Evolutionary conservation across 2,888 invertebrate genomes (phyloP), one percentile per base, ranked within the genome.

Genomic region (Alentia gelatinosa): DNA sequence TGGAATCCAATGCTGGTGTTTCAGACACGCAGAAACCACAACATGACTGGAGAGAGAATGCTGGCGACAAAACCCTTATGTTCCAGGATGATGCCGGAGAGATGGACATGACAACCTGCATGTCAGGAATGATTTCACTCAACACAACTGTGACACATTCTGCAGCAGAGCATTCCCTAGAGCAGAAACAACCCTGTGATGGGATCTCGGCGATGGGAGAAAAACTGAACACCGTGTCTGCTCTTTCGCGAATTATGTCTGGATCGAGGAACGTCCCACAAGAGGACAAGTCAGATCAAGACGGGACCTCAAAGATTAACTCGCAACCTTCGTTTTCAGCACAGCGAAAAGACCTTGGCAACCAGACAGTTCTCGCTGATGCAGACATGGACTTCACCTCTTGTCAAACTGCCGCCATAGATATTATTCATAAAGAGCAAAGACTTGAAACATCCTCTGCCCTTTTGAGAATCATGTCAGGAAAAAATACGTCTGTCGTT

Each of bases 21-120:
- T n/a, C 56, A 56, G 56, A 56, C 23, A 12, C 56, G 1, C n/a
- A 19, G n/a, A n/a, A 56, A 3, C 23, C 5, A 5, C 9, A 56
- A 4, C 56, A 4, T 1, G n/a, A 1, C 3, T 19, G 19, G 5
- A 56, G 23, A 3, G 56, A 56, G n/a, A 19, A 56, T 19, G 56
- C 56, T 3, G 56, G 9, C 56, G 33, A 74, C 74, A 74, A 74
- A 74, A 74, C 74, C n/a, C 33, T 30, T 19, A 26, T 15, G 12
- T 74, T 74, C 30, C 30, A 74, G 1, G 74, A 74, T 74, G 79
- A 79, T 35, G 37, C 23, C 39, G 79, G 37, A 1, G 79, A 79
- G 5, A 79, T 79, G 79, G 79, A 79, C 5, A 35, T 79, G 79
- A 79, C 79, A 79, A 39, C 79, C 5, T 79, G 79, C 79, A 79